Evolutionary conservation across 2,113 vertebrate genomes (phyloP), one percentile per base, ranked within the genome.

Genomic region (Tyrannus savana): DNA sequence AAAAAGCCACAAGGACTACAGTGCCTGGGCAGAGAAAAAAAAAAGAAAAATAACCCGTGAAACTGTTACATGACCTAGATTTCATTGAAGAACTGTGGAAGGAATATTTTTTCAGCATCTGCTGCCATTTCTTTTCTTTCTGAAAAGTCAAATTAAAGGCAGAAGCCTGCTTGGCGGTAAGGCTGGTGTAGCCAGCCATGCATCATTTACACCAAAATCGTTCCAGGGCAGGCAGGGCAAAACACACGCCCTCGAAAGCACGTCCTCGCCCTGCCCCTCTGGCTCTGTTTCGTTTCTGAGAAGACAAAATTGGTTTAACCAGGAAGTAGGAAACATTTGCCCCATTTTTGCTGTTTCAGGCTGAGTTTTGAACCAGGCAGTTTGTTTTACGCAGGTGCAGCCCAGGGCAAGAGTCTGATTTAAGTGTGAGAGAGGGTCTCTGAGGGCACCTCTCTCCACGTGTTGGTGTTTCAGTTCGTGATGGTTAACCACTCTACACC

Each of bases 321-420:
- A 91, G 89, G 79, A 56, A 96, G 77, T 94, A 97, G 85, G 94
- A 95, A 96, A 90, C 89, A 63, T 96, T 97, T 97, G 86, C 84
- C 91, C 95, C 86, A 21, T 77, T 97, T 98, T 97, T 59, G 83
- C 84, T 97, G 63, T 96, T 96, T 91, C 90, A 97, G 94, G 83
- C 81, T 92, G 96, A 64, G 84, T 97, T 97, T 97, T 97, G 96
- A 98, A 97, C 66, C 95, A 96, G 89, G 91, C 89, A 91, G 98
- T 97, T 98, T 98, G 98, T 97, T 98, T 97, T 75, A 94, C 8
- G 76, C 90, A 96, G 97, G 97, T 81, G 71, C 96, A 97, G 98
- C 98, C 98, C 50, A 33, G 55, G 98, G 98, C 97, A n/a, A 97
- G 96, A 8, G 9, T 92, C 96, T 98, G 98, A 98, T 98, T 98